phyloP scores from a whole-genome alignment of 1,140 invertebrate genomes.

The Psix sp. region DNA sequence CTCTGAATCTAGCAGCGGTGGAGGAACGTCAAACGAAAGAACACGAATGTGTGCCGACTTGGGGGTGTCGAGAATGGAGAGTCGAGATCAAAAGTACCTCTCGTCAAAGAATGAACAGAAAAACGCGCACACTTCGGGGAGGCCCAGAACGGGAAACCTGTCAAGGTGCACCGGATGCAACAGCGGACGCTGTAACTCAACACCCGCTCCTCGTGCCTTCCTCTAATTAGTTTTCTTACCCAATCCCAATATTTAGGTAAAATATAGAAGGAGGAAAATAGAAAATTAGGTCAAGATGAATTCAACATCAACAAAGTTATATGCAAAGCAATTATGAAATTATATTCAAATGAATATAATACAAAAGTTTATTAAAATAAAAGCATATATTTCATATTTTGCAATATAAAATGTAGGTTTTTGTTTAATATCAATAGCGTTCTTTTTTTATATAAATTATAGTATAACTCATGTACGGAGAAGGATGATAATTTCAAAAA shows the following conservation, averaged over 20 bases:
- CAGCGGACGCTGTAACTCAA: conserved; percentile 31
- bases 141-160: conserved; percentile 47
- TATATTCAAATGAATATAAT: no score
- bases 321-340: no score
- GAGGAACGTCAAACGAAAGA: conserved; percentile 18
- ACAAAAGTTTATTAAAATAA: no score
- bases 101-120: conserved; percentile 24
- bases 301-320: not conserved
- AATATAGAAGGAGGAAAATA: no score
- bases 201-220: conserved; percentile 16
- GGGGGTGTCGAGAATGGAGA: conserved; percentile 43
- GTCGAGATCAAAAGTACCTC: conserved; percentile 39
- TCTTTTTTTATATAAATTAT: no score
- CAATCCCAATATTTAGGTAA: no score
- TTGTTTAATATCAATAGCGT: no score
- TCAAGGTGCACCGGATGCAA: conserved; percentile 52
- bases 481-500: no score
- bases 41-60: conserved; percentile 18
- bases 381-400: no score
- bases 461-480: no score
- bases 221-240: conserved; percentile 29
- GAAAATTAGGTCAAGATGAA: no score
- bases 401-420: no score
- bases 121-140: conserved; percentile 39
- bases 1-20: conserved; percentile 15